Base-by-base conservation (phyloP, 2,797 vertebrate genomes). In the Fundulus diaphanus region DNA sequence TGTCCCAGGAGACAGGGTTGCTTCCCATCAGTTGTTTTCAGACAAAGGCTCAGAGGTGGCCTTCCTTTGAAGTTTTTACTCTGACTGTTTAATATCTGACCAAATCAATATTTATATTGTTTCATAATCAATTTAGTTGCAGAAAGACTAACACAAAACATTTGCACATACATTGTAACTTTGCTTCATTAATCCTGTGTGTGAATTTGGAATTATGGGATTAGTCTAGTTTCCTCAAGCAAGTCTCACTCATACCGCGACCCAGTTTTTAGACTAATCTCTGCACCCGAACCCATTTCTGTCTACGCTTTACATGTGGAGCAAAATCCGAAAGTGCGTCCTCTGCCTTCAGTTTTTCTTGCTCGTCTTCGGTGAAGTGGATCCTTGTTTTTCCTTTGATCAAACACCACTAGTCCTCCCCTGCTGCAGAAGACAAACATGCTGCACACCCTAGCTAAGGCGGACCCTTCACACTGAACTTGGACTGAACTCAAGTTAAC, bases 321-420 rank as follows among this genome's bases (percentile, higher is more conserved):
- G 73, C 76, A 84, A 70, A 29, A 76, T 70, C 46, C 24, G 29
- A 40, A 76, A 52, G 27, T 33, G 57, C 80, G 51, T 69, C 71
- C 86, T 85, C 88, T 91, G 84, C 91, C 90, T 79, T 68, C 74
- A 85, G 83, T 90, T 87, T 87, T 85, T 88, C 84, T 83, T 79
- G 86, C 84, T 80, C 87, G 72, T 77, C 71, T 83, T 44, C 79
- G 40, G 72, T 69, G 71, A 90, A 82, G 70, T 68, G 70, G 76
- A 37, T 68, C 79, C 74, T 85, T 74, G 69, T 83, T 87, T 85
- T 27, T 70, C 87, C 79, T 89, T 82, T 80, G 73, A 82, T 87
- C 74, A 83, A 87, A 79, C 20, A 57, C 46, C 61, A 56, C 80
- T 80, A 86, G 85, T 66, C 49, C 42, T 75, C 49, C 82, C 69